phyloP scores from a whole-genome alignment of 2,888 invertebrate genomes.

The Clostera curtula region DNA sequence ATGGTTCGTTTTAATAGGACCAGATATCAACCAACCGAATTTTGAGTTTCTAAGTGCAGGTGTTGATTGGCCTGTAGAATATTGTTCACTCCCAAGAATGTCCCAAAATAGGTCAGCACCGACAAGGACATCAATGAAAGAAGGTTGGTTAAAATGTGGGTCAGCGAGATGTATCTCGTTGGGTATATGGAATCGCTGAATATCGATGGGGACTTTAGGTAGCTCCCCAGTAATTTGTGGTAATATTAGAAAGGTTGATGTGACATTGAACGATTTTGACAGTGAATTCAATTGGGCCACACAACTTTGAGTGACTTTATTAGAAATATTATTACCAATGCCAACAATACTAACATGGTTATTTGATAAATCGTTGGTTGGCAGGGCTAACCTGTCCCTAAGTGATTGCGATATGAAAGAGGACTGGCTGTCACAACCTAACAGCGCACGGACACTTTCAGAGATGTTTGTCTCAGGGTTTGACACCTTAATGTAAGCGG shows the following conservation, averaged over 20 bases:
- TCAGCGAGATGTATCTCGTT: not conserved
- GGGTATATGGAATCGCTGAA: not conserved
- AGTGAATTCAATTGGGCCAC: slow-evolving; percentile 1
- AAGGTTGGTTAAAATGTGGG: not conserved
- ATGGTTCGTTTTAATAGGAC: not conserved
- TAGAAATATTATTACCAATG: slow-evolving; percentile 2
- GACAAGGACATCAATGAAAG: not conserved
- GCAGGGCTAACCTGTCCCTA: not conserved
- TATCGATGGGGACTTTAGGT: not conserved
- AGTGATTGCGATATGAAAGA: slow-evolving; percentile 1
- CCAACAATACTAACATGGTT: slow-evolving; percentile 5
- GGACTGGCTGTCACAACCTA: slow-evolving; percentile 6
- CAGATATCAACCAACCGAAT: not conserved
- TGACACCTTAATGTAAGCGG: not conserved
- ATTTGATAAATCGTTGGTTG: not conserved
- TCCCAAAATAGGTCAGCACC: not conserved
- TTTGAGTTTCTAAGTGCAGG: not conserved
- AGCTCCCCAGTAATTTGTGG: not conserved
- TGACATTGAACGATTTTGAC: not conserved
- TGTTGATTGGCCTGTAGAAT: not conserved
- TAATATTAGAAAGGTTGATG: not conserved
- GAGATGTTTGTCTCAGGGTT: slow-evolving; percentile 1
- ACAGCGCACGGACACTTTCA: slow-evolving; percentile 1
- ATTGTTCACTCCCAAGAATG: not conserved
- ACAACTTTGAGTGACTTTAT: slow-evolving; percentile 5